A percentile compares a stretch with the other conserved stretches of the same genome.
phyloP scores from a whole-genome alignment of 2,888 invertebrate species.

The Amphiduros pacificus region DNA sequence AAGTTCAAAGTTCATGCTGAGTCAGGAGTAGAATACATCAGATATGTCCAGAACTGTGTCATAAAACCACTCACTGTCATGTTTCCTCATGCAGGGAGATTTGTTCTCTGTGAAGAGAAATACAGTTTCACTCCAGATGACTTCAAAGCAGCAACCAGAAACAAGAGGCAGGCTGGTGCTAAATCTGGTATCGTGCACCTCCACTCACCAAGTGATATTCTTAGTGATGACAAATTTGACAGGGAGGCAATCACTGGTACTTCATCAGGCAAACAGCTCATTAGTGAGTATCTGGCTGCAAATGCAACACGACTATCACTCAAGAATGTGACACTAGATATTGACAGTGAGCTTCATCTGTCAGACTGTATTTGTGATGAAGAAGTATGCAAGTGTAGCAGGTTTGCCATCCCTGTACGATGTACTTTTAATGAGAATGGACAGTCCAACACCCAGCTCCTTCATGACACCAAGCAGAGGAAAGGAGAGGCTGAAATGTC shows the following conservation, averaged over 20 bases:
- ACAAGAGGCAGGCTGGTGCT: background rate
- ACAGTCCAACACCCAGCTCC: background rate
- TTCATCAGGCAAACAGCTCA: background rate
- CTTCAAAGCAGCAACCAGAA: slow-evolving; percentile 18
- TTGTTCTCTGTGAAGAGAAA: slow-evolving; percentile 30
- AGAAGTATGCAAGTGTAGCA: background rate
- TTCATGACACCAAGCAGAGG: background rate
- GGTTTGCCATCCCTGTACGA: background rate
- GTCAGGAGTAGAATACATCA: background rate
- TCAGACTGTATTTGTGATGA: background rate
- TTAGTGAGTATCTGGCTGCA: slow-evolving; percentile 4
- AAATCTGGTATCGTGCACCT: background rate
- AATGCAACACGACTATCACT: background rate
- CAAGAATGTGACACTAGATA: background rate
- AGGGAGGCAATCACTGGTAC: too few relatives aligned
- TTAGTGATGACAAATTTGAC: background rate
- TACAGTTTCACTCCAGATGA: slow-evolving; percentile 29
- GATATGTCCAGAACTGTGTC: slow-evolving; percentile 21
- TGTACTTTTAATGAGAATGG: background rate
- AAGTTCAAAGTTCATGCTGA: background rate
- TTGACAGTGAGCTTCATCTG: background rate
- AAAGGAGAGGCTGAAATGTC: slow-evolving; percentile 17
- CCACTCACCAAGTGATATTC: slow-evolving; percentile 8
- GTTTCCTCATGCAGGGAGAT: slow-evolving; percentile 9
- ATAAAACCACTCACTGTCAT: slow-evolving; percentile 9